Base-by-base conservation (phyloP, 1,140 invertebrate species). In the Musca domestica region DNA sequence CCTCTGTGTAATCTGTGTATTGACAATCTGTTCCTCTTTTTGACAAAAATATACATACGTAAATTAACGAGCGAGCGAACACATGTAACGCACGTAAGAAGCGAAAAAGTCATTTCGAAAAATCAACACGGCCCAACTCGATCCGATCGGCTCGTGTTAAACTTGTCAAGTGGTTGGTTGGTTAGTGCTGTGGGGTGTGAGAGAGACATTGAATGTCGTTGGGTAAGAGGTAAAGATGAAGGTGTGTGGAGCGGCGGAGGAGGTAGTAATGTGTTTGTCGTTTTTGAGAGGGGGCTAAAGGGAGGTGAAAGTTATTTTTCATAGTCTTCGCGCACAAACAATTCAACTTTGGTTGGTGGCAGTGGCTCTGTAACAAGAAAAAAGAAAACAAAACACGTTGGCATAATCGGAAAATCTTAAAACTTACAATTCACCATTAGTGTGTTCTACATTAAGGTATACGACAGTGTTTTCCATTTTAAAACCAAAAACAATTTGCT, bases 341-440 rank as follows among this genome's bases (percentile, higher is more conserved):
- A 41, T 10, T 41, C 34, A 41, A 41, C 34, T 5, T 41, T 41
- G 34, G 34, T 30, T 41, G 56, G 56, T 61, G 56, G 56, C 56
- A 34, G 56, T 61, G 34, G n/a, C 30, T 34, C 30, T 34, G 22
- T 20, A 51, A 51, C 17, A 51, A 51, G 34, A 61, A 17, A 61
- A 27, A 61, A 58, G 54, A 58, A 61, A 61, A 34, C 10, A 61
- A 61, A 61, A 61, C 56, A 61, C 56, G 56, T 61, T 61, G 56
- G 56, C 56, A 61, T 61, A 61, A 61, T 61, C 34, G 30, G 17
- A 19, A 41, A 61, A 61, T 41, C 23, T 12, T 23, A 61, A 19
- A 51, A 51, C 48, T 22, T 20, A 51, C 17, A 51, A 51, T 20
- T 41, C 34, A 41, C 10, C 34, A 41, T 41, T 10, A 12, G 10